Percentiles rank a stretch among this genome's conserved stretches.
These are phyloP conservation scores for Leptoteleia sp. DNA, from an alignment of 1,140 invertebrate species.

Conservation along the genomic window DNA sequence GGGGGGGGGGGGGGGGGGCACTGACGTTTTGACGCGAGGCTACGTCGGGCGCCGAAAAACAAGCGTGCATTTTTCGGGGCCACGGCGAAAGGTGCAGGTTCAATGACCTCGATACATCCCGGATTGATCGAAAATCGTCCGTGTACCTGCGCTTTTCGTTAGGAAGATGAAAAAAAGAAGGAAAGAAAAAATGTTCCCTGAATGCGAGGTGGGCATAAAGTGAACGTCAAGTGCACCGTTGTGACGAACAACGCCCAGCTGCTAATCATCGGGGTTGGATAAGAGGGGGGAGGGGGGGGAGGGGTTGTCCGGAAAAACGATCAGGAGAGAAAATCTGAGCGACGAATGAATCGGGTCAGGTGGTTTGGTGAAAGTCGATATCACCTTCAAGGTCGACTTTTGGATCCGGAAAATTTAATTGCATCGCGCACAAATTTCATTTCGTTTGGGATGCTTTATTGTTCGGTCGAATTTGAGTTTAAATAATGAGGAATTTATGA, in stretches of 20 bases:
- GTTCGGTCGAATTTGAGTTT: too few relatives aligned
- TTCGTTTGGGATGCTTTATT: too few relatives aligned
- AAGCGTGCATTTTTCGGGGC: constrained; percentile 18
- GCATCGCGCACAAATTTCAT: too few relatives aligned
- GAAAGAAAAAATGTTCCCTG: constrained; percentile 28
- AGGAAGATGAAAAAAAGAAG: too few relatives aligned
- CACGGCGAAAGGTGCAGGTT: constrained; percentile 20
- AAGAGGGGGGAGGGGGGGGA: too few relatives aligned
- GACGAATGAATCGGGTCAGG: constrained; percentile 27
- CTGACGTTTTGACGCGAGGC: constrained; percentile 40
- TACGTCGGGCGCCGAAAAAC: constrained; percentile 11
- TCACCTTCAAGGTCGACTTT: constrained; percentile 6
- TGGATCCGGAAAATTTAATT: too few relatives aligned
- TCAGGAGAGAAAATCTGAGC: constrained; percentile 15
- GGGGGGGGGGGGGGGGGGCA: too few relatives aligned
- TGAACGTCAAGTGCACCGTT: constrained; percentile 43
- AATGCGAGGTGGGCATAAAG: constrained; percentile 23
- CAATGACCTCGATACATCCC: constrained; percentile 23
- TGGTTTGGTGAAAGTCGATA: constrained; percentile 33
- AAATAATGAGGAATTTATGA: too few relatives aligned
- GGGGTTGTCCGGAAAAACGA: constrained; percentile 34
- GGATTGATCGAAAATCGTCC: constrained; percentile 23
- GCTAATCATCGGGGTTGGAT: constrained; percentile 41
- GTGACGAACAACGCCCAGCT: constrained; percentile 32
- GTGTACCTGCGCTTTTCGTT: constrained; percentile 19